Base-by-base conservation (phyloP, 1,140 invertebrate genomes). In the Cephus cinctus region DNA sequence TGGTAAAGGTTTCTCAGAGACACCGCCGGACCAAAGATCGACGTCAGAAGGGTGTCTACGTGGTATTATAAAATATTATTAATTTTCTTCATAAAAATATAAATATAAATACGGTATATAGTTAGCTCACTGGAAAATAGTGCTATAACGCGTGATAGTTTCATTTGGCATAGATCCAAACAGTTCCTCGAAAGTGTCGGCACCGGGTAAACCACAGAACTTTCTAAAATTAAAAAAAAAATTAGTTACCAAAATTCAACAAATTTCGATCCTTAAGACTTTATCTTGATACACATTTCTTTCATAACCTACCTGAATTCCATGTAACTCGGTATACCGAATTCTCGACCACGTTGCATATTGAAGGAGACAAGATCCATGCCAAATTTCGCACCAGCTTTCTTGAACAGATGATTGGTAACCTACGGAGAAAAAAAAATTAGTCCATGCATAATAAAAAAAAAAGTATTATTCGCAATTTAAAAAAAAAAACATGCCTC, bases 281-380 rank as follows among this genome's bases (percentile, higher is more conserved):
- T 27, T n/a, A 27, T 6, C n/a, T 6, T 8, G n/a, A 27, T 38
- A 5, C 2, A 20, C 16, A 23, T 42, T 22, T 23, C n/a, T 22
- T 42, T 42, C 21, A 2, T 19, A 50, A 36, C 34, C 44, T 61
- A 82, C 77, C 83, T 79, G 74, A 88, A 95, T 70, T 94, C 90
- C 86, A 92, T 94, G 66, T 94, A 95, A 30, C 91, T 90, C 23
- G 92, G 92, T 45, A 97, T 78, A 48, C 92, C 93, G 64, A 95
- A 94, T 68, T 96, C 94, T 50, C 94, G 81, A 21, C 90, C 94
- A 65, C 94, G 81, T 73, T 96, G 92, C 85, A 96, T 93, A 68
- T 97, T 97, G 63, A 96, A 92, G 1, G 94, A 92, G 2, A 94
- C 92, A 54, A 97, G 77, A 74, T 97, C 94, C 81, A 96, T 84